A percentile compares a stretch with the other conserved stretches of the same genome.
Evolutionary conservation across 2,888 invertebrate species (phyloP).

Genomic region (Masnerella sp.): DNA sequence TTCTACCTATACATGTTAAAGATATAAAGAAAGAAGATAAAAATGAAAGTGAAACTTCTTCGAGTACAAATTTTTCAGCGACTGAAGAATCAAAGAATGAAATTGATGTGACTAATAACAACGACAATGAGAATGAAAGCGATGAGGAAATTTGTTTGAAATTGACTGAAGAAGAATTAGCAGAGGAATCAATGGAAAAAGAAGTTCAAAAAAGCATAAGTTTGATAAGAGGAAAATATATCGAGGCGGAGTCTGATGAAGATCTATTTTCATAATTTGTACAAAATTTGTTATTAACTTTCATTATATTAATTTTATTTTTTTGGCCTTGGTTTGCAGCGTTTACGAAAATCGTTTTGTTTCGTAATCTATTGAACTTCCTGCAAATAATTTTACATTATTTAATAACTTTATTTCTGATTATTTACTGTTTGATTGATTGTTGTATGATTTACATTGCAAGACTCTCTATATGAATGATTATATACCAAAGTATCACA

Average conservation of each 20-base stretch:
- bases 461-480: too few species aligned
- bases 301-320: neutral
- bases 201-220: neutral
- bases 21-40: neutral
- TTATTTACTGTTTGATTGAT: too few species aligned
- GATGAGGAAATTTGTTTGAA: constrained; percentile 30
- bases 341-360: neutral
- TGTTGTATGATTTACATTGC: too few species aligned
- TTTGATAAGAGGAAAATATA: neutral
- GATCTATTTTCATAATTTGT: constrained; percentile 29
- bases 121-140: constrained; percentile 4
- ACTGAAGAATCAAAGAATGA: neutral
- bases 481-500: constrained; percentile 4
- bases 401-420: too few species aligned
- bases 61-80: constrained; percentile 7
- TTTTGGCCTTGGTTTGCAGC: neutral
- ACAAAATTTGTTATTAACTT: too few species aligned
- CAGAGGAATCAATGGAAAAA: constrained; percentile 12
- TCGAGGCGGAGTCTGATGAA: constrained; percentile 33
- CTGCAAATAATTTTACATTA: too few species aligned
- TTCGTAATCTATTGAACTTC: too few species aligned
- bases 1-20: too few species aligned
- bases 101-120: neutral
- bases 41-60: constrained; percentile 6
- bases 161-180: constrained; percentile 11